Evolutionary conservation across 2,888 invertebrate genomes (phyloP).

Genomic region (Cacoxenus indagator): DNA sequence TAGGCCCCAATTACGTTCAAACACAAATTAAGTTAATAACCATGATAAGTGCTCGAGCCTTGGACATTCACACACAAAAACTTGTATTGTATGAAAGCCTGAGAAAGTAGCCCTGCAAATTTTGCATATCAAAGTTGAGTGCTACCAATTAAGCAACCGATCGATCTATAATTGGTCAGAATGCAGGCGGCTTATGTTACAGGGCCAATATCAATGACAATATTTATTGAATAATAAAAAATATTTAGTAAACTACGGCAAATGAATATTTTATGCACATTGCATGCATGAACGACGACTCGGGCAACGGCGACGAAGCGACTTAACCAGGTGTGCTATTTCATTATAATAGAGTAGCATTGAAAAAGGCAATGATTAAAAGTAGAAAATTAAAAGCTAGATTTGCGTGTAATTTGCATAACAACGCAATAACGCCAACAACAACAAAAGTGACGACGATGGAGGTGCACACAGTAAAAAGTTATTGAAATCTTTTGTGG

Average conservation of each 20-base stretch:
- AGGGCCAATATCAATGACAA: too few species aligned
- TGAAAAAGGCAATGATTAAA: not conserved
- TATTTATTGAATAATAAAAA: not conserved
- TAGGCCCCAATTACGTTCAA: not conserved
- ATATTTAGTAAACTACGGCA: not conserved
- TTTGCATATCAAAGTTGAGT: not conserved
- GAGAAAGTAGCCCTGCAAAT: not conserved
- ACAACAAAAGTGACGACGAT: too few species aligned
- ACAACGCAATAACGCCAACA: not conserved
- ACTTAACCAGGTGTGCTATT: not conserved
- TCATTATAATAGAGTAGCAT: not conserved
- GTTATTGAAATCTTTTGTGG: not conserved
- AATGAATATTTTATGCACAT: conserved; percentile 16
- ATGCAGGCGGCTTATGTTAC: too few species aligned
- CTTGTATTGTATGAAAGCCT: too few species aligned
- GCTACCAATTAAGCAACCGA: too few species aligned
- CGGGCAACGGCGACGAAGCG: not conserved
- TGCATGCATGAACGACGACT: not conserved
- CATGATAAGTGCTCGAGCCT: not conserved
- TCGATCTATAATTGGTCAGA: too few species aligned
- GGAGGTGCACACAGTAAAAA: not conserved
- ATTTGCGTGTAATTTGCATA: not conserved
- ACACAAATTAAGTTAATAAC: not conserved
- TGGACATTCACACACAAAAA: not conserved
- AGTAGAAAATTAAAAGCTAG: not conserved